A percentile compares a stretch with the other conserved stretches of the same genome.
These are phyloP conservation scores for Tapera naevia DNA, from an alignment of 2,797 vertebrate genomes.

Conservation along the genomic window DNA sequence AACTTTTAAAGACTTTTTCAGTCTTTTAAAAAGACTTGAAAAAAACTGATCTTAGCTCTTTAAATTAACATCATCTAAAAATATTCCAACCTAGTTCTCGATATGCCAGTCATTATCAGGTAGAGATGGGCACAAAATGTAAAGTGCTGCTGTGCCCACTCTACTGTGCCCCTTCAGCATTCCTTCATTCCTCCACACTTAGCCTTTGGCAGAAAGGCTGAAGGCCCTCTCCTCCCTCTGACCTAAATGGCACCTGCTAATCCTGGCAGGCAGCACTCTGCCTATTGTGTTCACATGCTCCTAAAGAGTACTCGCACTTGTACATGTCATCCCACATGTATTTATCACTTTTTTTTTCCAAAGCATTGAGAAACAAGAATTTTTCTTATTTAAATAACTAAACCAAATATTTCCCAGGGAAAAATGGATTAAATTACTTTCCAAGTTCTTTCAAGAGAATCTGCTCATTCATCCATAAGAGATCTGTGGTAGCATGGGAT, in stretches of 20 bases:
- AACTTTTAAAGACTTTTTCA: background rate
- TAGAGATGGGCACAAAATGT: background rate
- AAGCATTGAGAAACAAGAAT: background rate
- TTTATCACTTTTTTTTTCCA: background rate
- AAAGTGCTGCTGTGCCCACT: too few relatives aligned
- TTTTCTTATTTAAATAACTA: background rate
- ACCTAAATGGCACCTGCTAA: fast-evolving
- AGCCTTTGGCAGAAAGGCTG: background rate
- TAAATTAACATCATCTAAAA: background rate
- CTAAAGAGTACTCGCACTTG: background rate
- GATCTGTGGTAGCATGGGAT: background rate
- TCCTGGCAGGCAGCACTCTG: background rate
- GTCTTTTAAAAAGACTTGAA: background rate
- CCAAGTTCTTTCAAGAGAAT: background rate
- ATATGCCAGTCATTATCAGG: background rate
- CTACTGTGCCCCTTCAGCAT: background rate
- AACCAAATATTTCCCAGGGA: background rate
- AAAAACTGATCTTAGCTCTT: background rate
- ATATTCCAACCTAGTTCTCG: background rate
- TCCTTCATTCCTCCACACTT: background rate
- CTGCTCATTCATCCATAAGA: background rate
- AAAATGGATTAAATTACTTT: background rate
- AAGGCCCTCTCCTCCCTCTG: background rate
- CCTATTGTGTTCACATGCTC: fast-evolving
- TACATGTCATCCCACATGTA: background rate